Conservation (phyloP, 2,797 vertebrate genomes). For the Dipus sagitta region DNA sequence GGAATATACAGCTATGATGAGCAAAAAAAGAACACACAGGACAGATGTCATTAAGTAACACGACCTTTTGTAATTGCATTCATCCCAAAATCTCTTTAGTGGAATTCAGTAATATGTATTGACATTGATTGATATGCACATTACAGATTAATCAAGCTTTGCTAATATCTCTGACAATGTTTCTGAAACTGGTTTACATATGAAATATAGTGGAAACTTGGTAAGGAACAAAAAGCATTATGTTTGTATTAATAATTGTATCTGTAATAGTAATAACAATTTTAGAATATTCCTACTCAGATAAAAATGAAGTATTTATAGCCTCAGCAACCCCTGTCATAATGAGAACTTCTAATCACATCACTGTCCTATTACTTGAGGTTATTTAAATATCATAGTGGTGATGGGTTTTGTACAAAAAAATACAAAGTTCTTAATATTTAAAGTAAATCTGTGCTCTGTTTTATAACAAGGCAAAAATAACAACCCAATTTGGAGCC, state of each 20-base stretch:
- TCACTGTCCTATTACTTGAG: neutral
- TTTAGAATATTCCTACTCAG: neutral
- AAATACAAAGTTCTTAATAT: neutral
- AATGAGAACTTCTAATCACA: neutral
- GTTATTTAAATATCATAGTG: constrained; percentile 21
- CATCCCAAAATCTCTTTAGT: neutral
- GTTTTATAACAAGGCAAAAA: constrained; percentile 48
- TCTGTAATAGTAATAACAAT: neutral
- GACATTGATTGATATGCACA: neutral
- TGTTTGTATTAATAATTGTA: neutral
- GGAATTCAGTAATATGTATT: neutral
- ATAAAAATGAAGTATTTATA: neutral
- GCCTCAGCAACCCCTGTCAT: neutral
- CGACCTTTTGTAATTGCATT: neutral
- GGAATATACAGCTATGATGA: neutral
- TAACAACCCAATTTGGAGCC: neutral
- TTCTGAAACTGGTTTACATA: neutral
- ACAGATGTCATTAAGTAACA: constrained; percentile 6
- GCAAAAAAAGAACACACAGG: neutral
- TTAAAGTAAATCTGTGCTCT: neutral
- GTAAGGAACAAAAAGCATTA: neutral
- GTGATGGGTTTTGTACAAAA: neutral
- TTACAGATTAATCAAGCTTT: constrained; percentile 26
- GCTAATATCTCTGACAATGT: constrained; percentile 22
- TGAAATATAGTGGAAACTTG: neutral